These are phyloP conservation scores for Physocephala rufipes DNA, from an alignment of 2,888 invertebrate genomes.

Conservation along the genomic window DNA sequence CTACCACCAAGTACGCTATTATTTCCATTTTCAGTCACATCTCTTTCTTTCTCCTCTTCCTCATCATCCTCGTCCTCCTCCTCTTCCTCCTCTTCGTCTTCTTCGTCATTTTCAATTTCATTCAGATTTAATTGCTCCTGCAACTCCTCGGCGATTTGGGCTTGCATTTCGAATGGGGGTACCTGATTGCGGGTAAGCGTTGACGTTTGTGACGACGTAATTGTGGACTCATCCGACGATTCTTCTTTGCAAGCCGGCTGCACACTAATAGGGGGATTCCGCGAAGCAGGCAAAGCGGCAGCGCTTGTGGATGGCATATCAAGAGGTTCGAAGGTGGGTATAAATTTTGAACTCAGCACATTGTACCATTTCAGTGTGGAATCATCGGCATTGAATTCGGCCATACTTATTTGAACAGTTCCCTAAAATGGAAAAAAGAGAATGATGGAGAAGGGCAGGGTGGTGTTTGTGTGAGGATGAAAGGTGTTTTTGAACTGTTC, in stretches of 20 bases:
- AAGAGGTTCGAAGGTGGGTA: slow-evolving; percentile 68
- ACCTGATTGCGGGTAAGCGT: slow-evolving; percentile 91
- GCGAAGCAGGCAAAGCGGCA: slow-evolving; percentile 56
- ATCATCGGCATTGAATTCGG: slow-evolving; percentile 89
- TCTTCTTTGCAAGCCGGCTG: slow-evolving; percentile 74
- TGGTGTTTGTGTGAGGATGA: too few species aligned
- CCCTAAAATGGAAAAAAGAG: slow-evolving; percentile 71
- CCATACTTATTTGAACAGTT: slow-evolving; percentile 93
- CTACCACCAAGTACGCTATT: slow-evolving; percentile 64
- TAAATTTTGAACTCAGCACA: slow-evolving; percentile 83
- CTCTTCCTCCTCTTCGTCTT: slow-evolving; percentile 71
- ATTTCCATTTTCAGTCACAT: slow-evolving; percentile 46
- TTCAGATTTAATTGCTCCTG: slow-evolving; percentile 59
- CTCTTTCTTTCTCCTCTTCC: slow-evolving; percentile 68
- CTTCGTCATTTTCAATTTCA: slow-evolving; percentile 69
- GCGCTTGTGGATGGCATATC: slow-evolving; percentile 62
- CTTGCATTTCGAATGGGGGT: slow-evolving; percentile 70
- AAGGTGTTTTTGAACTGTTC: neutral
- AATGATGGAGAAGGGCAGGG: neutral
- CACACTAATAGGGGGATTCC: slow-evolving; percentile 41
- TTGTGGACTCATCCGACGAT: slow-evolving; percentile 95
- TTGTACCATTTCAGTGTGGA: slow-evolving; percentile 93
- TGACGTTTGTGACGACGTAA: slow-evolving; percentile 95
- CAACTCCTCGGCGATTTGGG: slow-evolving; percentile 64
- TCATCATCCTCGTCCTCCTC: slow-evolving; percentile 67